Evolutionary conservation across 1,140 invertebrate species (phyloP).

Genomic region (Dreissena rostriformis): DNA sequence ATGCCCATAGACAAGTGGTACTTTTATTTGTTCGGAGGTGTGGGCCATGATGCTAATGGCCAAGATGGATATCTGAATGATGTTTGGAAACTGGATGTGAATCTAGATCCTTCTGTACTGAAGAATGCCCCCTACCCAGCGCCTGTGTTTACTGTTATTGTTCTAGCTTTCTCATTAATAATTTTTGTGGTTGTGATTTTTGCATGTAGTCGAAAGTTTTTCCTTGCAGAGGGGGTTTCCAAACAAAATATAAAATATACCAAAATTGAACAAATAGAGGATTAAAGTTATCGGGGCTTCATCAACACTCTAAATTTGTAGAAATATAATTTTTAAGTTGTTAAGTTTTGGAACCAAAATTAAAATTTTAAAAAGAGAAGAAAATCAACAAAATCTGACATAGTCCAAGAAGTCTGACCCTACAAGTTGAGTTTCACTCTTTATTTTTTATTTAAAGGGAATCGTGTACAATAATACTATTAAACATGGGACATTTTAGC

Average conservation of each 20-base stretch:
- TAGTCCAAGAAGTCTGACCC: too few relatives aligned
- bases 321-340: too few relatives aligned
- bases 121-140: slow-evolving; percentile 16
- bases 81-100: slow-evolving; percentile 61
- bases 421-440: too few relatives aligned
- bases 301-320: too few relatives aligned
- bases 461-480: too few relatives aligned
- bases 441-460: too few relatives aligned
- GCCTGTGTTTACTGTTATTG: slow-evolving; percentile 37
- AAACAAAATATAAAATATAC: slow-evolving; percentile 17
- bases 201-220: slow-evolving; percentile 15
- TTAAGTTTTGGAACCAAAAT: too few relatives aligned
- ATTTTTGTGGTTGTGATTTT: slow-evolving; percentile 26
- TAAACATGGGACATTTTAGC: too few relatives aligned
- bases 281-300: too few relatives aligned
- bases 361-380: too few relatives aligned
- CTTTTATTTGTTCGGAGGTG: slow-evolving; percentile 66
- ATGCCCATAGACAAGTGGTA: slow-evolving; percentile 3
- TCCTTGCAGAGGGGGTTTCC: background rate
- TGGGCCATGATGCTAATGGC: slow-evolving; percentile 59
- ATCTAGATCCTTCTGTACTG: slow-evolving; percentile 17
- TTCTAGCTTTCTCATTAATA: slow-evolving; percentile 30
- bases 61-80: slow-evolving; percentile 66
- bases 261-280: too few relatives aligned
- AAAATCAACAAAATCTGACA: too few relatives aligned